Evolutionary conservation across 2,888 invertebrate species (phyloP).

Genomic region (Leptopterna dolabrata): DNA sequence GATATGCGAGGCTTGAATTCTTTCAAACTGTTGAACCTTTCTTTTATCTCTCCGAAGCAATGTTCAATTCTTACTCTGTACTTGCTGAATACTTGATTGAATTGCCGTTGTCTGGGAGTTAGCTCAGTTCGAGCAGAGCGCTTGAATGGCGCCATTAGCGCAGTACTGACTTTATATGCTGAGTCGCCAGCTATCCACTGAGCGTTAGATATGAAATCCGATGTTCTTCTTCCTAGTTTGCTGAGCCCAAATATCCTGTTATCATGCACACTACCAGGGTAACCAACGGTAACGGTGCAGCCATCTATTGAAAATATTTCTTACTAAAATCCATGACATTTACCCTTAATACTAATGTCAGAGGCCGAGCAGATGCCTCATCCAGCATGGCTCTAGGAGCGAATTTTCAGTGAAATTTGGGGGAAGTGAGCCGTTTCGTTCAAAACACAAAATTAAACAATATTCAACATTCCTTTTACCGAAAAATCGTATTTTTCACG

Average conservation of each 20-base stretch:
- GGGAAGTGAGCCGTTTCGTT: too few species aligned
- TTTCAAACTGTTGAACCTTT: conserved; percentile 31
- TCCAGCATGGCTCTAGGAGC: too few species aligned
- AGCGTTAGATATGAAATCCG: neutral
- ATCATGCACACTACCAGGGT: neutral
- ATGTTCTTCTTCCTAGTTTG: neutral
- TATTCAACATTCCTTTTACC: too few species aligned
- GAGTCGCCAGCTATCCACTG: neutral
- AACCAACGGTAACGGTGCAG: neutral
- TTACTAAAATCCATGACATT: too few species aligned
- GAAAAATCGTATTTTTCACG: too few species aligned
- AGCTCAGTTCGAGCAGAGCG: neutral
- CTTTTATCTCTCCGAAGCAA: conserved; percentile 4
- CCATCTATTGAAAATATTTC: too few species aligned
- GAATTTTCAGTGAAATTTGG: too few species aligned
- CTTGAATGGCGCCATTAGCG: neutral
- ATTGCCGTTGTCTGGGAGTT: conserved; percentile 14
- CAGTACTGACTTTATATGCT: neutral
- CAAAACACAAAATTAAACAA: too few species aligned
- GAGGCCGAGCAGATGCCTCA: too few species aligned
- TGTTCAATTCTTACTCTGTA: conserved; percentile 47
- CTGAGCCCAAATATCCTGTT: neutral
- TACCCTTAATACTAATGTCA: too few species aligned
- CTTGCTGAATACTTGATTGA: conserved; percentile 31
- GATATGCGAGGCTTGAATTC: conserved; percentile 20